phyloP scores from a whole-genome alignment of 1,140 invertebrate species.

The Drosophila arizonae region DNA sequence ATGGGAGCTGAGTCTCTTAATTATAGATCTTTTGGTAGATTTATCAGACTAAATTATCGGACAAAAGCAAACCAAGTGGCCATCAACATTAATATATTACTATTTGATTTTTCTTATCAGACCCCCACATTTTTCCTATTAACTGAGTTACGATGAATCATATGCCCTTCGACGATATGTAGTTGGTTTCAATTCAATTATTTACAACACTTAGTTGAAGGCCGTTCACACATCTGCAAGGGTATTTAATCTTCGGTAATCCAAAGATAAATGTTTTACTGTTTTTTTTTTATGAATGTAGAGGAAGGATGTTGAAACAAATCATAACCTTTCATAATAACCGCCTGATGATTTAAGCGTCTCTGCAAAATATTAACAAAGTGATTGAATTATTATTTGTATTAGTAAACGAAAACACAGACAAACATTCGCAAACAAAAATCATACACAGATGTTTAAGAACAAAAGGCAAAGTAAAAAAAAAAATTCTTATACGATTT shows the following conservation, averaged over 20 bases:
- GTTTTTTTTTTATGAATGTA: conserved; percentile 32
- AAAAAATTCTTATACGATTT: conserved; percentile 18
- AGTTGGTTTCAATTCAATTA: too few relatives aligned
- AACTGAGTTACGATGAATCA: too few relatives aligned
- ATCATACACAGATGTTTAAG: conserved; percentile 10
- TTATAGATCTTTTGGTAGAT: too few relatives aligned
- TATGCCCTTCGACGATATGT: too few relatives aligned
- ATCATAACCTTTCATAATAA: conserved; percentile 83
- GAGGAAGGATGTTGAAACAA: conserved; percentile 64
- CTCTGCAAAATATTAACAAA: conserved; percentile 83
- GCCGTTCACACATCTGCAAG: not conserved
- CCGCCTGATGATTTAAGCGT: conserved; percentile 82
- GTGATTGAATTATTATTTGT: conserved; percentile 77
- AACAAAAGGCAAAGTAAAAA: conserved; percentile 28
- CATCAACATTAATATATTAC: too few relatives aligned
- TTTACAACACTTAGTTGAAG: too few relatives aligned
- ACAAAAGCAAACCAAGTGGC: too few relatives aligned
- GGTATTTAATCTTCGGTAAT: conserved; percentile 6
- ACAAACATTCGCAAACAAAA: conserved; percentile 25
- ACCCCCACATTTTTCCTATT: too few relatives aligned
- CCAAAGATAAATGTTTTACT: not conserved
- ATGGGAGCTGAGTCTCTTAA: too few relatives aligned
- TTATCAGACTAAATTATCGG: too few relatives aligned
- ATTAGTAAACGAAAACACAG: conserved; percentile 66
- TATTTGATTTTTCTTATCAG: too few relatives aligned